phyloP scores from a whole-genome alignment of 2,888 invertebrate species.

The Nesidiocoris tenuis region DNA sequence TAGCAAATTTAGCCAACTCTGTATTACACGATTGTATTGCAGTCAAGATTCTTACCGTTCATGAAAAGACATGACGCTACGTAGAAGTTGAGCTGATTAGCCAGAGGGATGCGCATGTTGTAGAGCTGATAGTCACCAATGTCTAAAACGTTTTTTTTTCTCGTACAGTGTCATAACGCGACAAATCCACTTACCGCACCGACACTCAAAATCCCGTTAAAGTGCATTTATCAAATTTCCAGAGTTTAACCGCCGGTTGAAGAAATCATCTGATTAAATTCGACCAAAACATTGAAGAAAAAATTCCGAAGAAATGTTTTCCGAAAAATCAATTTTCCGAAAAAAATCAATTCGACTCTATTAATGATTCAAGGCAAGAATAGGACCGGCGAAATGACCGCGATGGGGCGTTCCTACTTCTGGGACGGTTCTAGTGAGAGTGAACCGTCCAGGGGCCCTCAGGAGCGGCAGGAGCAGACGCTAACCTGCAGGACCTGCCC shows the following conservation, averaged over 20 bases:
- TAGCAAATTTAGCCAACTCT: too few species aligned
- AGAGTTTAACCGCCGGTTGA: background rate
- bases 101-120: background rate
- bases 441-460: background rate
- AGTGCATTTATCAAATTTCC: background rate
- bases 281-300: background rate
- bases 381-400: background rate
- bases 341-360: background rate
- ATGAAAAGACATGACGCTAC: background rate
- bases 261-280: background rate
- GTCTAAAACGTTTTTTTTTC: background rate
- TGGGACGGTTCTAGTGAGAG: background rate
- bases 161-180: background rate
- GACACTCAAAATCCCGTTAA: background rate
- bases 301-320: too few species aligned
- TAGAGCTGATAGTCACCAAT: too few species aligned
- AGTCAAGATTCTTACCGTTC: background rate
- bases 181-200: background rate
- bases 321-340: too few species aligned
- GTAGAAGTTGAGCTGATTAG: background rate
- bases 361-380: background rate
- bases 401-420: background rate
- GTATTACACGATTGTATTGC: too few species aligned
- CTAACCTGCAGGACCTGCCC: background rate
- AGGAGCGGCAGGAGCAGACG: background rate